Evolutionary conservation across 2,797 vertebrate species (phyloP).

Genomic region (Mycteria americana): DNA sequence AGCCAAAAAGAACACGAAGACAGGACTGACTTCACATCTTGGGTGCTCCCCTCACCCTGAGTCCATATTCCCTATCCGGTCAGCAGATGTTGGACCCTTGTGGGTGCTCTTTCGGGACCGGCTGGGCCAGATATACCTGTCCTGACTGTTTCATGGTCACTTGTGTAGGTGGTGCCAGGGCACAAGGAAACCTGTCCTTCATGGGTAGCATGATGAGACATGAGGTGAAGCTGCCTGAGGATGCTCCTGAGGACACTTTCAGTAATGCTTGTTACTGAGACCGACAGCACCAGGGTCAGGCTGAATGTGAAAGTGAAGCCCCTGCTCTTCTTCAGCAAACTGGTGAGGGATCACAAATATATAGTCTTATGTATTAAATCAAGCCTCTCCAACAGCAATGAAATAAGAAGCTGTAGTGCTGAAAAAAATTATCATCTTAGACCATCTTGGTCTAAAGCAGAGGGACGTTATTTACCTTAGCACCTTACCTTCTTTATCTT

Average conservation of each 20-base stretch:
- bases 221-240: neutral
- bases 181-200: neutral
- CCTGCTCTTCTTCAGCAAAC: neutral
- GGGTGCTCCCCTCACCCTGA: neutral
- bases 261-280: neutral
- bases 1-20: neutral
- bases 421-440: neutral
- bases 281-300: neutral
- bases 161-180: neutral
- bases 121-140: neutral
- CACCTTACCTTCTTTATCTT: neutral
- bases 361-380: neutral
- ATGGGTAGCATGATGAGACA: neutral
- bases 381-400: neutral
- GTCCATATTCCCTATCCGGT: neutral
- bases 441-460: neutral
- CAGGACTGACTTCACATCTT: neutral
- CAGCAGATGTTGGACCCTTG: rapidly evolving
- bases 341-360: neutral
- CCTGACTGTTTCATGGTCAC: neutral
- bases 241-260: neutral
- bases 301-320: neutral
- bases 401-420: neutral
- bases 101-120: rapidly evolving
- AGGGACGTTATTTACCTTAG: neutral